A percentile compares a stretch with the other conserved stretches of the same genome.
phyloP scores from a whole-genome alignment of 1,140 invertebrate species.

The Trachymyrmex septentrionalis region DNA sequence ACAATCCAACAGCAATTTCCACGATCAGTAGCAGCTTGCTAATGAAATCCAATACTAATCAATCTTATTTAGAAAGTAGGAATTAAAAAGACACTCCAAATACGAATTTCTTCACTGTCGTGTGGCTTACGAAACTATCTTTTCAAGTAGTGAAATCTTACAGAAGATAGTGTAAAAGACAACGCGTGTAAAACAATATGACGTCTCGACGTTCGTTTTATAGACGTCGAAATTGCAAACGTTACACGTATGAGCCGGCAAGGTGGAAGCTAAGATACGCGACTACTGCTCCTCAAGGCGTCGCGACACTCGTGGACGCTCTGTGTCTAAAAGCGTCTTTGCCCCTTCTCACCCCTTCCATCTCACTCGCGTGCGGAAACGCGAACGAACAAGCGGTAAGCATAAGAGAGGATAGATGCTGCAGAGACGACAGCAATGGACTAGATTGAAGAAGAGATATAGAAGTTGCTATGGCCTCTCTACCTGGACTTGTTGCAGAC shows the following conservation, averaged over 20 bases:
- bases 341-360: conserved; percentile 77
- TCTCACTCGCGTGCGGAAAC: conserved; percentile 71
- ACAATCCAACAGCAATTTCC: neutral
- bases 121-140: neutral
- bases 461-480: conserved; percentile 56
- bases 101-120: neutral
- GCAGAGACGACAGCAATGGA: conserved; percentile 41
- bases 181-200: neutral
- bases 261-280: conserved; percentile 85
- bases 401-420: conserved; percentile 28
- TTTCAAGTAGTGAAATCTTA: neutral
- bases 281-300: conserved; percentile 84
- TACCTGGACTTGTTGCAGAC: conserved; percentile 70
- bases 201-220: conserved; percentile 18
- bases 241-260: conserved; percentile 81
- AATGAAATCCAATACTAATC: neutral
- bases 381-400: conserved; percentile 53
- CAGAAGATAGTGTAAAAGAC: neutral
- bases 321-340: conserved; percentile 85
- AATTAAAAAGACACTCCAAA: neutral
- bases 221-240: conserved; percentile 51
- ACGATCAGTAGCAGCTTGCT: neutral
- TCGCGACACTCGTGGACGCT: conserved; percentile 84
- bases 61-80: neutral
- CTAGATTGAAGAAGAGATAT: conserved; percentile 57